phyloP scores from a whole-genome alignment of 2,888 invertebrate genomes.

The Magallana nippona region DNA sequence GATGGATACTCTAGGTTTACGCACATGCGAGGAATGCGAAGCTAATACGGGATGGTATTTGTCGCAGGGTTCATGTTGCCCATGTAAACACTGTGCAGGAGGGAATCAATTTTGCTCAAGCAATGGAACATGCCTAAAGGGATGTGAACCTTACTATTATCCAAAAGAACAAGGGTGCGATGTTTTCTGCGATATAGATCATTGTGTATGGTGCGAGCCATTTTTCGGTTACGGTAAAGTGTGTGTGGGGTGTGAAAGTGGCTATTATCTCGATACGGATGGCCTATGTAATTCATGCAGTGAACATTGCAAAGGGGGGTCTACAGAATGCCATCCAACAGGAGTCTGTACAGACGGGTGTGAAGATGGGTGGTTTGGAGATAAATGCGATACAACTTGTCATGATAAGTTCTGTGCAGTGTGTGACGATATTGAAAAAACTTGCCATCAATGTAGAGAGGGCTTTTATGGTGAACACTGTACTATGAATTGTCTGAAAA shows the following conservation, averaged over 20 bases:
- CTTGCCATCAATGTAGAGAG: conserved; percentile 27
- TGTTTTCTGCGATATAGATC: conserved; percentile 22
- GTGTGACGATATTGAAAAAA: conserved; percentile 35
- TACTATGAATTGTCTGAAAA: conserved; percentile 22
- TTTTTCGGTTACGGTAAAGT: conserved; percentile 38
- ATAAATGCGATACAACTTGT: conserved; percentile 29
- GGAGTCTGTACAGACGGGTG: conserved; percentile 42
- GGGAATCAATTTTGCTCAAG: conserved; percentile 40
- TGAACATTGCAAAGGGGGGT: conserved; percentile 37
- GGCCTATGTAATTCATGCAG: conserved; percentile 36
- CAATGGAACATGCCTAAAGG: conserved; percentile 40
- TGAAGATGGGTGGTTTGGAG: conserved; percentile 30
- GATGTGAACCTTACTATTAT: conserved; percentile 42
- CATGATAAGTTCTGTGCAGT: conserved; percentile 29
- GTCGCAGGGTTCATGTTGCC: conserved; percentile 44
- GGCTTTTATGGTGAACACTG: conserved; percentile 35
- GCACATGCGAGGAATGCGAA: conserved; percentile 37
- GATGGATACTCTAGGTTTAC: background rate
- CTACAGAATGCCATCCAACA: conserved; percentile 29
- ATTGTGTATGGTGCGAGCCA: conserved; percentile 40
- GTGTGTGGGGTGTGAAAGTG: conserved; percentile 41
- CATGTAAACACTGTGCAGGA: conserved; percentile 40
- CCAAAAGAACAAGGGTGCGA: conserved; percentile 43
- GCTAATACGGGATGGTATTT: conserved; percentile 35
- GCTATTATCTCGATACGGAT: conserved; percentile 35